Evolutionary conservation across 2,797 vertebrate genomes (phyloP), one percentile per base, ranked within the genome.

Genomic region (Poliocrania exsul): DNA sequence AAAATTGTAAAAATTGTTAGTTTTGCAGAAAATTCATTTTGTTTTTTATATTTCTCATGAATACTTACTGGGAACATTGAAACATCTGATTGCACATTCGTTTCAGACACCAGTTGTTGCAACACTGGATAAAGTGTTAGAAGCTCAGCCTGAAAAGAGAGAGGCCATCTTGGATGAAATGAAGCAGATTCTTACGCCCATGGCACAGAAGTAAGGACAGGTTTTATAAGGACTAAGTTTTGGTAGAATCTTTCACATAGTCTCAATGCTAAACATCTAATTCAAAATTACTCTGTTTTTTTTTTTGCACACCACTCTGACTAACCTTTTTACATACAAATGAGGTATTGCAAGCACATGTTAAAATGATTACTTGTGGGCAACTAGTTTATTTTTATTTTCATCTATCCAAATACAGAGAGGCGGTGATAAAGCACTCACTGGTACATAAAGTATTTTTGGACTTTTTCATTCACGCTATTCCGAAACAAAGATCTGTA

Each of bases 381-480:
- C 9, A 37, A 26, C 46, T 40, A 81, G 10, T 33, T 73, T 42
- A 42, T 42, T 18, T 35, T 93, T 58, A 21, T 67, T 61, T 57
- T 88, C 31, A 9, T 78, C 21, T 65, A 75, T 70, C 67, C 65
- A 49, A 97, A 97, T 94, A 73, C 97, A 99, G 99, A 90, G 99
- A 99, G 86, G 98, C 99, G 31, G 99, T 99, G 69, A 98, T 99
- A 97, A 99, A 99, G 93, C 99, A 99, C 90, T 99, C 99, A 28
- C 88, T 99, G 96, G 99, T 99, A 28, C 99, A 99, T 97, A 99
- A 99, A 98, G 99, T 99, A 17, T 99, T 99, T 97, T 97, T 99
- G 98, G 99, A 99, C 90, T 99, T 99, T 90, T 99, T 99, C 97
- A 98, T 97, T 50, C 90, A 98, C 0, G 97, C 98, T 14, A 96